Percentiles rank a stretch among this genome's conserved stretches.
These are phyloP conservation scores for Amiota minor DNA, from an alignment of 2,888 invertebrate species.

Conservation along the genomic window DNA sequence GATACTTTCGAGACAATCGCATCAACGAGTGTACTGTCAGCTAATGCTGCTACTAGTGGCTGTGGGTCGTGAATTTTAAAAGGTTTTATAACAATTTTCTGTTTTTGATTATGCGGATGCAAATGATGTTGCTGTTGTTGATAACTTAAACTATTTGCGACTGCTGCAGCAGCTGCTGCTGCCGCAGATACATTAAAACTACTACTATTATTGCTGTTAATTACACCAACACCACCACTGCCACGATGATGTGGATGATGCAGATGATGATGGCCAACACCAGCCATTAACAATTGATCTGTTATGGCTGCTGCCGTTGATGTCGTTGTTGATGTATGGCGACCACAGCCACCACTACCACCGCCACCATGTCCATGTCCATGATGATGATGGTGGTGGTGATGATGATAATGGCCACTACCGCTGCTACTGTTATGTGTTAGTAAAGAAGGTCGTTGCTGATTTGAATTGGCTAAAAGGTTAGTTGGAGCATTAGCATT, in stretches of 20 bases:
- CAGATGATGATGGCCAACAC: constrained; percentile 45
- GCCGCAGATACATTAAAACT: constrained; percentile 26
- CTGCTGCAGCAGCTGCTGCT: constrained; percentile 48
- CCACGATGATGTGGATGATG: constrained; percentile 49
- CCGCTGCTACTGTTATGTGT: constrained; percentile 37
- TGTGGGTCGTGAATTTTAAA: constrained; percentile 74
- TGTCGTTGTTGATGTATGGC: constrained; percentile 38
- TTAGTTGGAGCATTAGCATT: constrained; percentile 19
- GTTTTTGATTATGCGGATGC: constrained; percentile 62
- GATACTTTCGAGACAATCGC: constrained; percentile 72
- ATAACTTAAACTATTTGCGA: constrained; percentile 66
- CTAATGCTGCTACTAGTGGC: constrained; percentile 71
- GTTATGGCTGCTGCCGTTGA: constrained; percentile 22
- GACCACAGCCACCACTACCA: constrained; percentile 19
- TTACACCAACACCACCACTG: constrained; percentile 52
- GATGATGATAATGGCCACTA: constrained; percentile 47
- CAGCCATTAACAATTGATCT: constrained; percentile 56
- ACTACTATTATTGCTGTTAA: constrained; percentile 27
- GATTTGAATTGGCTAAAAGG: constrained; percentile 30
- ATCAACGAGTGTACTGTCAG: constrained; percentile 71
- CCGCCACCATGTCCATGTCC: constrained; percentile 36
- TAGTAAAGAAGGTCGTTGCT: constrained; percentile 43
- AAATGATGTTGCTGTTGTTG: constrained; percentile 57
- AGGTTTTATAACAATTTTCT: constrained; percentile 73
- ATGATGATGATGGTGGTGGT: constrained; percentile 45